A percentile compares a stretch with the other conserved stretches of the same genome.
Evolutionary conservation across 2,888 invertebrate genomes (phyloP).

Genomic region (Kuschelorhynchus macadamiae): DNA sequence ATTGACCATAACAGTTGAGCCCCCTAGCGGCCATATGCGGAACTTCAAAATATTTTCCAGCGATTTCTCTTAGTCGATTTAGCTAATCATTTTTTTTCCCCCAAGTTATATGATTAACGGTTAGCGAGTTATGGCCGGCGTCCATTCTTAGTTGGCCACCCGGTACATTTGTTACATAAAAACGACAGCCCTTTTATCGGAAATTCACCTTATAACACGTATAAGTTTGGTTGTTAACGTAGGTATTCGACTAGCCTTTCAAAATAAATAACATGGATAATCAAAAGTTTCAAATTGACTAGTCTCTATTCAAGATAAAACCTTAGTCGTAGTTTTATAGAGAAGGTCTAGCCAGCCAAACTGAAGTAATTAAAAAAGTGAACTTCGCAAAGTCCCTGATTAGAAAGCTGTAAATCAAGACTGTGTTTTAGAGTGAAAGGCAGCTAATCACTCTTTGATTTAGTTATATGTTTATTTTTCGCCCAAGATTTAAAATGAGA

Average conservation of each 20-base stretch:
- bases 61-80: too few species aligned
- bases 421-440: slow-evolving; percentile 55
- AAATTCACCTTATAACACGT: too few species aligned
- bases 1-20: too few species aligned
- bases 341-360: slow-evolving; percentile 42
- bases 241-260: slow-evolving; percentile 2
- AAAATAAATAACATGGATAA: slow-evolving; percentile 30
- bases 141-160: too few species aligned
- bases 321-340: slow-evolving; percentile 26
- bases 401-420: slow-evolving; percentile 61
- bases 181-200: too few species aligned
- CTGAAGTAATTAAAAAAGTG: slow-evolving; percentile 55
- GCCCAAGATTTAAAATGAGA: slow-evolving; percentile 15
- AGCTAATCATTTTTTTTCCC: too few species aligned
- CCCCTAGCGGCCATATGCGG: too few species aligned
- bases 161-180: too few species aligned
- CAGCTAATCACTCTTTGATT: slow-evolving; percentile 60
- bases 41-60: too few species aligned
- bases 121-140: too few species aligned
- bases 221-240: too few species aligned
- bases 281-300: slow-evolving; percentile 43
- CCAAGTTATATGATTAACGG: too few species aligned
- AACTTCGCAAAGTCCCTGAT: slow-evolving; percentile 60
- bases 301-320: slow-evolving; percentile 42
- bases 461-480: slow-evolving; percentile 54